Evolutionary conservation across 2,888 invertebrate species (phyloP).

Genomic region (Andrena minutula): DNA sequence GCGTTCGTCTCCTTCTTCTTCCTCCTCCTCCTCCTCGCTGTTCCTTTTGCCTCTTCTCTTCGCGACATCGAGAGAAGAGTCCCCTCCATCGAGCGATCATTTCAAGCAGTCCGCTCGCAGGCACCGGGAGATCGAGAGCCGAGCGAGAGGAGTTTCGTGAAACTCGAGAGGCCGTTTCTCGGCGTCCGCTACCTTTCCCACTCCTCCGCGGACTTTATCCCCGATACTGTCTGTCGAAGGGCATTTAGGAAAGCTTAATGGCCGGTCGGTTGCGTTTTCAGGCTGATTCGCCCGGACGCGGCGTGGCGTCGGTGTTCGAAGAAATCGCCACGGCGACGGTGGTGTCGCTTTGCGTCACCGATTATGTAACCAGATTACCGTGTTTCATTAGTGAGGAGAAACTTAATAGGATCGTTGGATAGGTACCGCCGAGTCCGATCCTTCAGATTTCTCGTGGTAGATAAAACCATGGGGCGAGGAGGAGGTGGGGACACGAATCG

Average conservation of each 20-base stretch:
- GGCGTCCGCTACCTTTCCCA: constrained; percentile 24
- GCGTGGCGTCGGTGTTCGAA: constrained; percentile 31
- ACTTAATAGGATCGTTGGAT: constrained; percentile 40
- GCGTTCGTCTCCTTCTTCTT: not conserved
- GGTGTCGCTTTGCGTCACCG: constrained; percentile 48
- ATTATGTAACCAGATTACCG: constrained; percentile 47
- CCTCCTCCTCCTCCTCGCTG: constrained; percentile 2
- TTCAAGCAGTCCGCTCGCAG: constrained; percentile 22
- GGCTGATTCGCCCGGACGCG: constrained; percentile 28
- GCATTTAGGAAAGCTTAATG: constrained; percentile 42
- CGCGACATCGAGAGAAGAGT: constrained; percentile 27
- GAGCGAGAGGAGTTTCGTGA: constrained; percentile 31
- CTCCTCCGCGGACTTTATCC: not conserved
- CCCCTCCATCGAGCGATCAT: constrained; percentile 33
- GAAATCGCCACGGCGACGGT: constrained; percentile 33
- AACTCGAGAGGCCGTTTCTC: constrained; percentile 37
- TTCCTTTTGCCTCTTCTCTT: constrained; percentile 14
- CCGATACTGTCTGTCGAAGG: constrained; percentile 27
- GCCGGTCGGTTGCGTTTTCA: constrained; percentile 33
- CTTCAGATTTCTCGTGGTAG: not conserved
- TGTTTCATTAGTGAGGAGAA: constrained; percentile 51
- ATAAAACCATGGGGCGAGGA: not conserved
- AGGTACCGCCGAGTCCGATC: constrained; percentile 9
- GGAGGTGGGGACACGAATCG: not conserved
- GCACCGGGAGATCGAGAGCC: not conserved